These are phyloP conservation scores for Amyelois transitella DNA, from an alignment of 1,140 invertebrate species.

Conservation along the genomic window DNA sequence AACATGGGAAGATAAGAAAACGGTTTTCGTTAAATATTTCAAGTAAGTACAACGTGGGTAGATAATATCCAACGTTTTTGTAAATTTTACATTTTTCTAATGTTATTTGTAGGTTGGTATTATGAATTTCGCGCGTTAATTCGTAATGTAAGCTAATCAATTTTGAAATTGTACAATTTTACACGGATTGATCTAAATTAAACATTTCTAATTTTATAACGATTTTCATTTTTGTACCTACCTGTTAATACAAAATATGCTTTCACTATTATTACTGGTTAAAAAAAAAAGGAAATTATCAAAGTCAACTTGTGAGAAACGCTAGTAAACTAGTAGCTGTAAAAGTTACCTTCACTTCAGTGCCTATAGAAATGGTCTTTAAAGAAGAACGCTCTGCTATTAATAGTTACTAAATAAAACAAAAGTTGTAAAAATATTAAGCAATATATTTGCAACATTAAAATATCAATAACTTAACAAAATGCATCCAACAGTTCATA, in stretches of 20 bases:
- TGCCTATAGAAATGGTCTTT: too few relatives aligned
- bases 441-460: slow-evolving; percentile 59
- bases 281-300: background rate
- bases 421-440: slow-evolving; percentile 35
- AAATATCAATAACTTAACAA: slow-evolving; percentile 57
- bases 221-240: background rate
- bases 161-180: slow-evolving; percentile 68
- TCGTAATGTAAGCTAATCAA: slow-evolving; percentile 26
- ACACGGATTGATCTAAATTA: slow-evolving; percentile 47
- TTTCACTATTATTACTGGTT: background rate
- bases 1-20: too few relatives aligned
- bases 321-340: too few relatives aligned
- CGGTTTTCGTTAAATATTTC: background rate
- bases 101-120: slow-evolving; percentile 32
- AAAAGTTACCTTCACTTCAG: too few relatives aligned
- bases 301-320: background rate
- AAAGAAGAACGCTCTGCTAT: too few relatives aligned
- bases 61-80: slow-evolving; percentile 15
- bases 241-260: background rate
- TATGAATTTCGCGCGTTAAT: too few relatives aligned
- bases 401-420: too few relatives aligned
- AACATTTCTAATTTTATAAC: slow-evolving; percentile 11
- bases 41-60: slow-evolving; percentile 1
- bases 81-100: slow-evolving; percentile 35
- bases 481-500: slow-evolving; percentile 41